Evolutionary conservation across 2,888 invertebrate species (phyloP), one percentile per base, ranked within the genome.

Genomic region (Chymomyza amoena): DNA sequence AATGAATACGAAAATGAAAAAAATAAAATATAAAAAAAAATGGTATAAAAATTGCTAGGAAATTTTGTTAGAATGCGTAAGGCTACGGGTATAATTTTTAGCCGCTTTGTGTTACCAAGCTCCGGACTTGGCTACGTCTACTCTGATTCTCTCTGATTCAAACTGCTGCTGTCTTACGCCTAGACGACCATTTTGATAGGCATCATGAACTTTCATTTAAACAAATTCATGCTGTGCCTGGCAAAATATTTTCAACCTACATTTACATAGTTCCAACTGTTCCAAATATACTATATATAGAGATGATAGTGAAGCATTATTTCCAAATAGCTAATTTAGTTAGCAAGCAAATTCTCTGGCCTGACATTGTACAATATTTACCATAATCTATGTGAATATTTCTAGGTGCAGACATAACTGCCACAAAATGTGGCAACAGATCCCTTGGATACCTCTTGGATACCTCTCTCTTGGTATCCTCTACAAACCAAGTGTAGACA

Each of bases 321-420:
- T 45, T 45, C 39, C 69, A 78, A 84, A 67, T 71, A 70, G 84
- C 85, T 87, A 87, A 82, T 82, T 82, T 81, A 82, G 80, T 87
- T 63, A 16, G 60, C 51, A 69, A 39, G 20, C 32, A 39, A 62
- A 13, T 13, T 13, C 39, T 45, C 39, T 13, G 13, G 39, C 10
- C 39, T 20, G 16, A 18, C 54, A 54, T 54, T 54, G 54, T 54
- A 54, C 20, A 54, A 54, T 54, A 54, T 54, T n/a, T 54, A 7
- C 54, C 20, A n/a, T 20, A 54, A 54, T 54, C 54, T 54, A 18
- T 54, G 16, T 16, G 54, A 54, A 54, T 54, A 18, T 54, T 16
- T 54, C 10, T 54, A 20, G 51, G 32, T 32, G 32, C 32, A 32
- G 32, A 32, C 32, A 32, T 32, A 32, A 45, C 39, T 45, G 13